Base-by-base conservation (phyloP, 2,797 vertebrate genomes). In the Gymnodraco acuticeps region DNA sequence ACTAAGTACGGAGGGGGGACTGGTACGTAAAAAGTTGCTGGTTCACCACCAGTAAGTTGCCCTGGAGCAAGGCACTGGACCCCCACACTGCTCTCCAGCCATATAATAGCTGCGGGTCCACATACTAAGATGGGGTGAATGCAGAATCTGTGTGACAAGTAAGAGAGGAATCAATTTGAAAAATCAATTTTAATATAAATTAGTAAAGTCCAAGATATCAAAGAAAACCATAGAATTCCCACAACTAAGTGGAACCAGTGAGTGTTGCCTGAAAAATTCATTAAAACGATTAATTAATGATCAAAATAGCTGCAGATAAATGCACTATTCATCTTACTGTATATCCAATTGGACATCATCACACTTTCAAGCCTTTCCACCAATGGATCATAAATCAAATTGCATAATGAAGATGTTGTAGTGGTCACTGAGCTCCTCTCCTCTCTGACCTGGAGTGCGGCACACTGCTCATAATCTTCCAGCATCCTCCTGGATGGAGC, bases 401-500 rank as follows among this genome's bases (percentile, higher is more conserved):
- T 5, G 16, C 13, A 6, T 8, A n/a, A 59, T 19, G 20, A 48
- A 52, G 47, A 54, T 66, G 19, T 12, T 33, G 14, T 38, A 6
- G 33, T 38, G 33, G 33, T 73, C 70, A 63, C 54, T 66, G 55
- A 75, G 66, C 70, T 77, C 63, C 63, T 71, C 48, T 64, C 33
- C 6, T 9, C 33, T 33, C 33, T 9, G 33, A 92, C 89, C 80
- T 92, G 80, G 63, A 66, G 81, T 41, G 76, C 85, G 81, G 78
- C 78, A 78, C 83, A 63, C 77, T 75, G 85, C 83, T 88, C 78
- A 87, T 90, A 75, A 91, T 94, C 87, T 84, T 61, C 55, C 85
- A 83, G 81, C 88, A 81, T 86, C 78, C 78, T 88, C 82, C 85
- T 38, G 77, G 83, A 71, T 52, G 56, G 58, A 46, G 68, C 54